Evolutionary conservation across 2,888 invertebrate species (phyloP), one percentile per base, ranked within the genome.

Genomic region (Brenthis daphne): DNA sequence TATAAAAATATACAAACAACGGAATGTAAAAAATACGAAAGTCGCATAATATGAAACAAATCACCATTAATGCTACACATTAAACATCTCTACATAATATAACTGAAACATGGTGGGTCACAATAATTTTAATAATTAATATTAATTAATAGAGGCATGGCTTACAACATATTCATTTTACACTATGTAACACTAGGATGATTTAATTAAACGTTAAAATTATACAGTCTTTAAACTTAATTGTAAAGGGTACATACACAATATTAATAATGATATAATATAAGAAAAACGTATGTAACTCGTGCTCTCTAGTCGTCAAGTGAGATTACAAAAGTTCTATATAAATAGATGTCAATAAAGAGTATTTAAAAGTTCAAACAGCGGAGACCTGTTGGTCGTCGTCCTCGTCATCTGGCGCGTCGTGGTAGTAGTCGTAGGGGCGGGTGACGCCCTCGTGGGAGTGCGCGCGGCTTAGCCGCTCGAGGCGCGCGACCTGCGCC

Each of bases 401-500:
- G 68, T 93, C 93, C 66, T 93, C 93, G 74, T 93, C 93, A 74
- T 93, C 93, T 12, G 90, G 92, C 67, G 87, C 80, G 74, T 90
- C 91, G 75, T 90, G 92, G 75, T 95, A 95, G 86, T 95, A 96
- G 83, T 95, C 95, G 85, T 95, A 95, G 77, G 95, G 94, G 77
- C 96, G 94, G 72, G 96, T 96, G 75, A 97, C 96, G 77, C 97
- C 97, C 88, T 97, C 97, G 89, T 97, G 96, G 75, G 96, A 97
- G 92, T 97, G 97, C 63, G 97, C 97, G 78, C 97, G 94, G 77
- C 96, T 96, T 75, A 97, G 94, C 77, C 96, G 94, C 88, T 97
- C 96, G 77, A 96, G 94, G 72, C 97, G 95, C 78, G 97, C 96
- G 94, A 97, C 96, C 85, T 97, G 97, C 66, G 97, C 96, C 64